These are phyloP conservation scores for Oncorhynchus kisutch DNA, from an alignment of 2,113 vertebrate genomes.

Conservation along the genomic window DNA sequence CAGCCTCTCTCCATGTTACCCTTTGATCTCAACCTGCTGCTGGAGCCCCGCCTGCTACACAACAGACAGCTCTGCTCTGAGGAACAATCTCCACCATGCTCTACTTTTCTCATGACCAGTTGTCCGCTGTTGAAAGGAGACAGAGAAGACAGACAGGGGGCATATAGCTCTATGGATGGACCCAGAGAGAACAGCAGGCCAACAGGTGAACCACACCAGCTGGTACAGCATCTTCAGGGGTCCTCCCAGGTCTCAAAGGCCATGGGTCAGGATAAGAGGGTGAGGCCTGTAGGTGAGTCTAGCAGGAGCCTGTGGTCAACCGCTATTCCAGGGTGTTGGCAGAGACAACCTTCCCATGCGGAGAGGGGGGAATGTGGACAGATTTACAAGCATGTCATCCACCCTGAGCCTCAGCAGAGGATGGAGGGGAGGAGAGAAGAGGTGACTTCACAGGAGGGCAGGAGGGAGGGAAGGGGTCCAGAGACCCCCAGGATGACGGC, in stretches of 20 bases:
- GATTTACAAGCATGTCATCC: slow-evolving; percentile 22
- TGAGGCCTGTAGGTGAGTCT: slow-evolving; percentile 40
- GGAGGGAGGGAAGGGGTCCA: slow-evolving; percentile 67
- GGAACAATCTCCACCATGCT: slow-evolving; percentile 76
- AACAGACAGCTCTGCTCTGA: slow-evolving; percentile 75
- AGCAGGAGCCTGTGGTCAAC: slow-evolving; percentile 37
- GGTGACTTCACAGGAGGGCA: slow-evolving; percentile 65
- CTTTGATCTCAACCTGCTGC: slow-evolving; percentile 90
- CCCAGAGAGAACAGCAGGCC: slow-evolving; percentile 12
- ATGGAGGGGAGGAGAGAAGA: slow-evolving; percentile 37
- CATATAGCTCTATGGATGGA: not conserved
- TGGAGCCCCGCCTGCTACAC: slow-evolving; percentile 81
- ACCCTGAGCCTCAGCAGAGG: slow-evolving; percentile 49
- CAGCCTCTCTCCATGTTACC: slow-evolving; percentile 91
- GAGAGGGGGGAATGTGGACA: slow-evolving; percentile 75
- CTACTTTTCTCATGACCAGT: slow-evolving; percentile 79
- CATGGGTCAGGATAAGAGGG: slow-evolving; percentile 55
- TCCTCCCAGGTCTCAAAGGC: slow-evolving; percentile 17
- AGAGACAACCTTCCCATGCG: slow-evolving; percentile 60
- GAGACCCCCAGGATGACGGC: slow-evolving; percentile 29
- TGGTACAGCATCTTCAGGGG: not conserved
- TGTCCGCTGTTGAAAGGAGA: slow-evolving; percentile 60
- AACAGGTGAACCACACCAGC: slow-evolving; percentile 11
- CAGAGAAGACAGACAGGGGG: slow-evolving; percentile 3
- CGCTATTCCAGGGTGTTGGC: slow-evolving; percentile 53